Conservation (phyloP, 92 coral and sea anemone genomes). For the Siderastrea siderea region DNA sequence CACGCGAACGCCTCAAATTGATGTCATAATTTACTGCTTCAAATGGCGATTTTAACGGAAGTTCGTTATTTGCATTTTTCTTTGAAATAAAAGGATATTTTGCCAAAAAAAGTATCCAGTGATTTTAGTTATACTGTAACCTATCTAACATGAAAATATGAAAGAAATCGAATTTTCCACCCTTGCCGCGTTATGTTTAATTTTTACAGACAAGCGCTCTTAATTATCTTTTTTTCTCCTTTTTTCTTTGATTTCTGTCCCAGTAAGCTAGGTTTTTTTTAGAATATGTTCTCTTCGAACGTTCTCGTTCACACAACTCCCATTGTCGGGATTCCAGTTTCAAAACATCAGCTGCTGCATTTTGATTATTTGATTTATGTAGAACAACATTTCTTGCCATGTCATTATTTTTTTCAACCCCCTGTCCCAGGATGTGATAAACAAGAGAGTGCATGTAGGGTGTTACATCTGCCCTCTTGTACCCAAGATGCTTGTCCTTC, state of each 20-base stretch:
- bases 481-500: conserved; percentile 43
- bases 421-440: conserved; percentile 70
- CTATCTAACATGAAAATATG: too few species aligned
- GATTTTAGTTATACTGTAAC: too few species aligned
- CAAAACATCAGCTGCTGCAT: conserved; percentile 66
- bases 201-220: too few species aligned
- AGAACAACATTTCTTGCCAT: conserved; percentile 27
- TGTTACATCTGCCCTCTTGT: conserved; percentile 52
- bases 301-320: conserved; percentile 39
- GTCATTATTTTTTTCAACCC: conserved; percentile 70
- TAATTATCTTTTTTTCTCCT: conserved; percentile 14
- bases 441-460: conserved; percentile 61
- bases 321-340: conserved; percentile 70
- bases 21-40: too few species aligned
- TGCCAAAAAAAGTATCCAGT: too few species aligned
- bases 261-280: conserved; percentile 67
- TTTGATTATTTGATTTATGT: conserved; percentile 78
- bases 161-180: too few species aligned
- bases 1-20: too few species aligned
- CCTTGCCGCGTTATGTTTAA: too few species aligned
- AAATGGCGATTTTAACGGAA: too few species aligned
- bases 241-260: conserved; percentile 59
- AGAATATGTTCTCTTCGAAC: conserved; percentile 40
- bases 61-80: too few species aligned
- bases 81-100: too few species aligned